Conservation (phyloP, 2,113 vertebrate species). For the Bos indicus region DNA sequence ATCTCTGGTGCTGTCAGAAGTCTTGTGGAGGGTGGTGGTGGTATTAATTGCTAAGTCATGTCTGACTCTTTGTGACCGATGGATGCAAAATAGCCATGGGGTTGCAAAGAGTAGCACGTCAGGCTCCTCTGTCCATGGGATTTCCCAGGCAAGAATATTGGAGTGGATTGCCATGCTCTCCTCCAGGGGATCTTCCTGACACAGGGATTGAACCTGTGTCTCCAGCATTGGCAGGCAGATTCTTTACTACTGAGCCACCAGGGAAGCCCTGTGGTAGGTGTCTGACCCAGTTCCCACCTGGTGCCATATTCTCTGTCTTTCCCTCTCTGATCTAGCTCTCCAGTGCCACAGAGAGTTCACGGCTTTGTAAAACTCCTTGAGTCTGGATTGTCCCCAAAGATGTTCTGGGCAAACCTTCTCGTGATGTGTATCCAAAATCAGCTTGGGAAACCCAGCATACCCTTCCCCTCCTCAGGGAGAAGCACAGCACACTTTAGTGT, state of each 20-base stretch:
- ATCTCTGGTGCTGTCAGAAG: background rate
- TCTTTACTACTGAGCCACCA: background rate
- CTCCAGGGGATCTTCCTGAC: background rate
- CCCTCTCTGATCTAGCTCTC: background rate
- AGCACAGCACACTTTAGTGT: background rate
- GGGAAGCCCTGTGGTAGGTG: background rate
- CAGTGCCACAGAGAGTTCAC: background rate
- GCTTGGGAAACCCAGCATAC: background rate
- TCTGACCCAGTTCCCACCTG: background rate
- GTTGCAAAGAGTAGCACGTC: background rate
- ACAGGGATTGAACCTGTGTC: background rate
- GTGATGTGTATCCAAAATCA: background rate
- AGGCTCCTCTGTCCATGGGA: background rate
- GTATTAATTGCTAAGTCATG: background rate
- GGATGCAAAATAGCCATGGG: background rate
- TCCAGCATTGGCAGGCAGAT: background rate
- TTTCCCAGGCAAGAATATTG: background rate
- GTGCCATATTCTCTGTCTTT: background rate
- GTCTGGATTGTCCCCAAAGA: background rate
- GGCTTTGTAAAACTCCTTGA: background rate
- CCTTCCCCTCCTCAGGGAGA: background rate
- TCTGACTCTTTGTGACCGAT: background rate
- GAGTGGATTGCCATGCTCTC: background rate
- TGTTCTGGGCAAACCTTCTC: background rate
- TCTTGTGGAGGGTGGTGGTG: background rate